Base-by-base conservation (phyloP, 1,140 invertebrate species). In the Acromyrmex heyeri region DNA sequence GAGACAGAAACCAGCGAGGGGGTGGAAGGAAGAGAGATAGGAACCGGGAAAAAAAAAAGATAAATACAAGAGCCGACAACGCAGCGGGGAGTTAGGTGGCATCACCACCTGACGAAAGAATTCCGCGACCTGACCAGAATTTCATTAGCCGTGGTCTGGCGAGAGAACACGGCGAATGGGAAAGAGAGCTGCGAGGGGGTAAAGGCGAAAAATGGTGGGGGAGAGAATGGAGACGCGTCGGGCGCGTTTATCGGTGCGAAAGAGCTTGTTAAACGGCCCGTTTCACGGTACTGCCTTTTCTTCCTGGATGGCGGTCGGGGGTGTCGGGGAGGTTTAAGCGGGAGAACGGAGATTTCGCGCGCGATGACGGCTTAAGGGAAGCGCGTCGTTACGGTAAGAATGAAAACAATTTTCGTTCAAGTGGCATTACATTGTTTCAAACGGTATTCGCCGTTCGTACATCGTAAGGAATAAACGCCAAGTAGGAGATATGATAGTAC, bases 31-130 rank as follows among this genome's bases (percentile, higher is more conserved):
- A 72, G 70, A 72, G 62, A 65, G 76, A 67, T 62, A 72, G 21
- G 14, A 57, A 72, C 50, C 38, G n/a, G 21, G 21, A 7, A 21
- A 27, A 62, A 86, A 86, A 38, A 73, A 86, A 85, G 86, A 87
- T 79, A 89, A 81, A 87, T 76, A 73, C 34, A 57, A 62, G 50
- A 85, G 79, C 30, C 65, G 85, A 89, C 76, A 79, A 87, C 78
- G 72, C 65, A 61, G 78, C 48, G 48, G 34, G 64, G 59, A 61
- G 87, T 79, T 89, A 83, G 88, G 92, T 92, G 90, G 91, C 90
- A 93, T 92, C 90, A 85, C 93, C 91, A 93, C 94, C 93, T 94
- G 93, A 93, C 93, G 93, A 94, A 95, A 95, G 94, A 95, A 94
- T 94, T 90, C 87, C 88, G 86, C 93, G 91, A 94, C 92, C 93